phyloP scores from a whole-genome alignment of 2,113 vertebrate species.

The Tonatia bakeri region DNA sequence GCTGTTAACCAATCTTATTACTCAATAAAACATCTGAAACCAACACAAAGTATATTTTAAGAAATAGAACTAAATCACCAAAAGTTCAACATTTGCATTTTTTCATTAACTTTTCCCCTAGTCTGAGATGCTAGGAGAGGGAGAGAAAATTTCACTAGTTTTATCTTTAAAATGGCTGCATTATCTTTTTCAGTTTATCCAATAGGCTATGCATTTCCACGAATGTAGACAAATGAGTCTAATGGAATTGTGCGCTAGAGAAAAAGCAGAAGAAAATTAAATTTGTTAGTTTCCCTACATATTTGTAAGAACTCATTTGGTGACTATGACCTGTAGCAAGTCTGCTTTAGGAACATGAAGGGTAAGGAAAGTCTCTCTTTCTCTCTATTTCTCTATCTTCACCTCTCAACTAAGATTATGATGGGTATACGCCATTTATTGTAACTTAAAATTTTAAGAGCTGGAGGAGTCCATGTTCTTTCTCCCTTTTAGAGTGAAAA shows the following conservation, averaged over 20 bases:
- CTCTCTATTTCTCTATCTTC: not conserved
- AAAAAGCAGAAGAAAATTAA: slow-evolving; percentile 54
- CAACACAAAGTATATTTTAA: slow-evolving; percentile 54
- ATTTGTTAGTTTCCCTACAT: slow-evolving; percentile 50
- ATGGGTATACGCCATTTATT: not conserved
- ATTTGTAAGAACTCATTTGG: slow-evolving; percentile 44
- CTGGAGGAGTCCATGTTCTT: not conserved
- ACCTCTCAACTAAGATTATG: not conserved
- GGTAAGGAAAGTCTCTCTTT: not conserved
- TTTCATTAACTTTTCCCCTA: slow-evolving; percentile 64
- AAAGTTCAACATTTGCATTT: slow-evolving; percentile 62
- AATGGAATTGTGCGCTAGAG: slow-evolving; percentile 45
- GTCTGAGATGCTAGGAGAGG: not conserved
- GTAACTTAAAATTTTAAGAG: slow-evolving; percentile 4
- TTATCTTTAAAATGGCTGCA: slow-evolving; percentile 42
- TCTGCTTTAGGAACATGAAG: not conserved
- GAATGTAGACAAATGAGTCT: slow-evolving; percentile 58
- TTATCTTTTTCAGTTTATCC: slow-evolving; percentile 36
- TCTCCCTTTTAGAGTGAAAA: not conserved
- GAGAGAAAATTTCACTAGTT: slow-evolving; percentile 38
- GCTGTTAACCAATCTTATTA: slow-evolving; percentile 53
- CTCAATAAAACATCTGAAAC: slow-evolving; percentile 54
- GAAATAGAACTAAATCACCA: slow-evolving; percentile 55
- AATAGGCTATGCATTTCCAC: not conserved
- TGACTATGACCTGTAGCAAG: slow-evolving; percentile 1